Evolutionary conservation across 2,888 invertebrate genomes (phyloP).

Genomic region (Capitulum mitella): DNA sequence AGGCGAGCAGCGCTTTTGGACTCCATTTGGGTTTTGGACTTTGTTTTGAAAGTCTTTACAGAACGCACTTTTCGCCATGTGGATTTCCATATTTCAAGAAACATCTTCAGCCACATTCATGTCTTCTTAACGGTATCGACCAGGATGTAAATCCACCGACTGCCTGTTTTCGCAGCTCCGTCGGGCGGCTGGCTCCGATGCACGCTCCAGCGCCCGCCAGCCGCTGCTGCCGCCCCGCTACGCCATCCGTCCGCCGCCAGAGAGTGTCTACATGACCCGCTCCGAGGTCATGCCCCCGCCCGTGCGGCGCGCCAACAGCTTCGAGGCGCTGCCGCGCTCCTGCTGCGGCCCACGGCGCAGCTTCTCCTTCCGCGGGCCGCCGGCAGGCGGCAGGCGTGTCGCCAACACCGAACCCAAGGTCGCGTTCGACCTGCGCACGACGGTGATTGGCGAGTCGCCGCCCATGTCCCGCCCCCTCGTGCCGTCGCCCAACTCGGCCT

Average conservation of each 20-base stretch:
- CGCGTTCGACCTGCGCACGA: constrained; percentile 14
- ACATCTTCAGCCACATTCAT: too few relatives aligned
- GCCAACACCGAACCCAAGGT: constrained; percentile 19
- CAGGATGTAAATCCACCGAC: too few relatives aligned
- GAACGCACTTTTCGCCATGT: too few relatives aligned
- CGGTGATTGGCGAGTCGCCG: constrained; percentile 9
- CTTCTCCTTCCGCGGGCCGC: neutral
- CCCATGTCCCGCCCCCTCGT: neutral
- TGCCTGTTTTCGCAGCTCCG: neutral
- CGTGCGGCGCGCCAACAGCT: neutral
- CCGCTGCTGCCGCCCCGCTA: neutral
- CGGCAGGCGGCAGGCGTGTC: neutral
- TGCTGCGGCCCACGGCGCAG: neutral
- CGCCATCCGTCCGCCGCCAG: neutral
- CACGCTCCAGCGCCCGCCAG: neutral
- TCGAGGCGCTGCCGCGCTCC: constrained; percentile 3
- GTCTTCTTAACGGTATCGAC: too few relatives aligned
- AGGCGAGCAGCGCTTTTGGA: too few relatives aligned
- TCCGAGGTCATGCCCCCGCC: neutral
- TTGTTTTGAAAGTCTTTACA: too few relatives aligned
- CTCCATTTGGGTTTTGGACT: too few relatives aligned
- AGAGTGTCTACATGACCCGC: constrained; percentile 1
- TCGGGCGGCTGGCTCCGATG: neutral
- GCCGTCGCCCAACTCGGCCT: neutral
- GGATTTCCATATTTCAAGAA: too few relatives aligned